phyloP scores from a whole-genome alignment of 2,113 vertebrate species.

The Anarrhichthys ocellatus region DNA sequence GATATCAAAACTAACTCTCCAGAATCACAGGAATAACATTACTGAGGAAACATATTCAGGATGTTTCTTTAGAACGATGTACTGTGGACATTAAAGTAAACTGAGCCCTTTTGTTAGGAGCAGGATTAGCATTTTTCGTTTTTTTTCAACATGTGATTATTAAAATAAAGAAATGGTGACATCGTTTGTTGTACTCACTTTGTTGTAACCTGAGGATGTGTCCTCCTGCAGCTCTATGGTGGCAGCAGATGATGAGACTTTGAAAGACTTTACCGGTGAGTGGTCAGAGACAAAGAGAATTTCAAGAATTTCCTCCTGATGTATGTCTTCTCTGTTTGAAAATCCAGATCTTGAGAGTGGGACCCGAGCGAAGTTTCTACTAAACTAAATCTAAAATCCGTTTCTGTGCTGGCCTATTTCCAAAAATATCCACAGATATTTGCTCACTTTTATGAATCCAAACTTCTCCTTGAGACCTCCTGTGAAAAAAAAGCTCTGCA shows the following conservation, averaged over 20 bases:
- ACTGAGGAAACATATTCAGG: not conserved
- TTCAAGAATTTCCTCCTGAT: slow-evolving; percentile 66
- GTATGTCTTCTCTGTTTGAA: slow-evolving; percentile 25
- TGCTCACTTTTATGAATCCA: not conserved
- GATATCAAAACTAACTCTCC: not conserved
- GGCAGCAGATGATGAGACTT: slow-evolving; percentile 42
- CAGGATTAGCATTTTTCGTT: not conserved
- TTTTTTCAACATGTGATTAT: not conserved
- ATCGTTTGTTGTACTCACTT: slow-evolving; percentile 62
- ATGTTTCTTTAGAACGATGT: not conserved
- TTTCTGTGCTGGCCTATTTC: slow-evolving; percentile 11
- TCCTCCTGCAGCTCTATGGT: slow-evolving; percentile 17
- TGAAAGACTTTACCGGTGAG: slow-evolving; percentile 40
- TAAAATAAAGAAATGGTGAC: not conserved
- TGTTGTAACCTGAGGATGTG: not conserved
- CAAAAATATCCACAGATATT: not conserved
- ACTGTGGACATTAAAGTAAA: not conserved
- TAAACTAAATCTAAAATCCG: not conserved
- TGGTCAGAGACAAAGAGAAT: slow-evolving; percentile 56
- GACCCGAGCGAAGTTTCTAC: slow-evolving; percentile 9
- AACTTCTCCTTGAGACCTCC: slow-evolving; percentile 7
- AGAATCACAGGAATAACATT: not conserved
- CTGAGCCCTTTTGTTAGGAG: not conserved
- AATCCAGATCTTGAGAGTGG: slow-evolving; percentile 27
- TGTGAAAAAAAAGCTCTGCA: slow-evolving; percentile 45